A percentile compares a stretch with the other conserved stretches of the same genome.
These are phyloP conservation scores for Drosophila maculinotata DNA, from an alignment of 2,888 invertebrate genomes.

Conservation along the genomic window DNA sequence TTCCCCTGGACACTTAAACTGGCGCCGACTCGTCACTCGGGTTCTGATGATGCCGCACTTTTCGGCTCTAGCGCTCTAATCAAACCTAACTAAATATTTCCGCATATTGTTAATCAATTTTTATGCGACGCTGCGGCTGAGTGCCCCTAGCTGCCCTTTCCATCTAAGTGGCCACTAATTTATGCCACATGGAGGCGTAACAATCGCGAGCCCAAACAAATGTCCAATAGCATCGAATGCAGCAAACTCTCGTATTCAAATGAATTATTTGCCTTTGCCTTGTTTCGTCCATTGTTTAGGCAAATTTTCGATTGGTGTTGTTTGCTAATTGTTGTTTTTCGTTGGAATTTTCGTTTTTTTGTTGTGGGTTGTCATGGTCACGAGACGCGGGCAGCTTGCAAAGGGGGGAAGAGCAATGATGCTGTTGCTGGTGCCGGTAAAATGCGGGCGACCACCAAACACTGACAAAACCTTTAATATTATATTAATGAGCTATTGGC, in stretches of 20 bases:
- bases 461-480: constrained; percentile 18
- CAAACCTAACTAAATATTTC: constrained; percentile 77
- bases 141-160: constrained; percentile 33
- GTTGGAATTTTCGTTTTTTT: constrained; percentile 21
- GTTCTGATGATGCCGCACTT: constrained; percentile 55
- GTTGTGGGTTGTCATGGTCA: constrained; percentile 39
- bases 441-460: constrained; percentile 40
- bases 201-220: constrained; percentile 66
- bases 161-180: constrained; percentile 73
- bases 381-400: constrained; percentile 39
- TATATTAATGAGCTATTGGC: constrained; percentile 8
- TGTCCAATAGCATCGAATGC: constrained; percentile 31
- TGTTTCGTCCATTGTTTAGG: constrained; percentile 52
- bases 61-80: constrained; percentile 40
- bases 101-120: constrained; percentile 73
- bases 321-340: constrained; percentile 62
- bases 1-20: constrained; percentile 43
- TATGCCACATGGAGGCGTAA: constrained; percentile 68
- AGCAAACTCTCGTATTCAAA: constrained; percentile 47
- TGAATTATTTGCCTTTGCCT: constrained; percentile 42
- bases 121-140: constrained; percentile 22
- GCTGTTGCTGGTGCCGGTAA: constrained; percentile 1
- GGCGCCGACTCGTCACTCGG: constrained; percentile 11
- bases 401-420: background rate
- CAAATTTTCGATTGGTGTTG: constrained; percentile 50